These are phyloP conservation scores for Aurelia sp. DNA, from an alignment of 30 jellyfish, hydroid and myxozoan species.

Conservation along the genomic window DNA sequence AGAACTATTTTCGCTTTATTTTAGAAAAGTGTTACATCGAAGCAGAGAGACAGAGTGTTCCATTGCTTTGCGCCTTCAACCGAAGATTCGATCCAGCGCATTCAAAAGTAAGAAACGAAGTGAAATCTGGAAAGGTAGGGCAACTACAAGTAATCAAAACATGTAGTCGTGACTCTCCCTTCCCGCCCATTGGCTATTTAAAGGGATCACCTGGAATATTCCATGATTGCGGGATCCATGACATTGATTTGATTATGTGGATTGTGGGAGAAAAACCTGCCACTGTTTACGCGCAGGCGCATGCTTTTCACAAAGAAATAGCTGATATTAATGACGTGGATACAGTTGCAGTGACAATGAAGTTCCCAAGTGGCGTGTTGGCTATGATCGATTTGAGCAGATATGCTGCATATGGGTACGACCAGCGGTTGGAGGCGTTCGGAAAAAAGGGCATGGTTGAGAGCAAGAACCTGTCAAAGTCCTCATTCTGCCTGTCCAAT, in stretches of 20 bases:
- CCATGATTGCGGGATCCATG: slow-evolving; percentile 98
- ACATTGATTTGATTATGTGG: slow-evolving; percentile 91
- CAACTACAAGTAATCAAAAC: slow-evolving; percentile 80
- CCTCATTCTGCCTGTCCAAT: slow-evolving; percentile 69
- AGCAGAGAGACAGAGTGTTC: slow-evolving; percentile 73
- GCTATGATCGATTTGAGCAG: slow-evolving; percentile 90
- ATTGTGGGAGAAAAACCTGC: slow-evolving; percentile 75
- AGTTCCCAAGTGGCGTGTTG: slow-evolving; percentile 88
- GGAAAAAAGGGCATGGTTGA: slow-evolving; percentile 94
- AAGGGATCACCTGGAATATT: slow-evolving; percentile 89
- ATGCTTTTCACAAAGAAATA: slow-evolving; percentile 63
- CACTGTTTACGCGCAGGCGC: slow-evolving; percentile 85
- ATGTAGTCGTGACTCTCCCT: slow-evolving; percentile 97
- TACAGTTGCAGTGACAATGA: slow-evolving; percentile 85
- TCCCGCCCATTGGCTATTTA: slow-evolving; percentile 84
- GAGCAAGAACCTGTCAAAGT: slow-evolving; percentile 64
- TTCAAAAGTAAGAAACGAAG: slow-evolving; percentile 73
- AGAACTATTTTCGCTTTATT: slow-evolving; percentile 9
- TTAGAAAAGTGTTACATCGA: slow-evolving; percentile 74
- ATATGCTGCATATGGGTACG: slow-evolving; percentile 95
- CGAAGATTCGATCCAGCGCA: slow-evolving; percentile 97
- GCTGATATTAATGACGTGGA: slow-evolving; percentile 89
- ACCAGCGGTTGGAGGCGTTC: slow-evolving; percentile 92
- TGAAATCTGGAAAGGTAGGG: slow-evolving; percentile 83
- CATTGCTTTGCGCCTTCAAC: slow-evolving; percentile 96